phyloP scores from a whole-genome alignment of 2,797 vertebrate species.

The Mycteria americana region DNA sequence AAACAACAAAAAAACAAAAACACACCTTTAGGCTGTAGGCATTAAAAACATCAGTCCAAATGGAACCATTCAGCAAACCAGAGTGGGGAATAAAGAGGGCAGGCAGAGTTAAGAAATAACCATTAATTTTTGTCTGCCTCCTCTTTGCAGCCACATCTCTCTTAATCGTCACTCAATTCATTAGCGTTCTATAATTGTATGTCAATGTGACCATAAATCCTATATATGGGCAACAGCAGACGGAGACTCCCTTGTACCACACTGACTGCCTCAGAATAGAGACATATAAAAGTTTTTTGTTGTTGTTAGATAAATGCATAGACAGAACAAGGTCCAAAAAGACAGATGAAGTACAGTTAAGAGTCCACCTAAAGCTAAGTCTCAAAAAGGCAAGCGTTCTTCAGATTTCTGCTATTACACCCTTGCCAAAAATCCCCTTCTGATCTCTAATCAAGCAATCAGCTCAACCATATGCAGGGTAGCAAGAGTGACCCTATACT shows the following conservation, averaged over 20 bases:
- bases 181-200: neutral
- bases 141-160: neutral
- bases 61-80: neutral
- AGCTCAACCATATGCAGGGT: neutral
- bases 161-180: conserved; percentile 20
- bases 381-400: neutral
- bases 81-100: neutral
- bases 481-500: neutral
- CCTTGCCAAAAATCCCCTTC: conserved; percentile 24
- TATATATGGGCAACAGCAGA: neutral
- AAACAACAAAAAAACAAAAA: neutral
- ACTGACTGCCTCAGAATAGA: neutral
- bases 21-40: conserved; percentile 58
- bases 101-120: neutral
- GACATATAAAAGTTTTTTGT: neutral
- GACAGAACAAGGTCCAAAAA: neutral
- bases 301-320: neutral
- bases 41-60: neutral
- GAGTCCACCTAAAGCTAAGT: neutral
- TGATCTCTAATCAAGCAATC: conserved; percentile 16
- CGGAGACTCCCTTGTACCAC: neutral
- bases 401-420: neutral
- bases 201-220: neutral
- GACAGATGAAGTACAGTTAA: neutral
- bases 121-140: neutral